These are phyloP conservation scores for Emys orbicularis DNA, from an alignment of 2,797 vertebrate genomes.

Conservation along the genomic window DNA sequence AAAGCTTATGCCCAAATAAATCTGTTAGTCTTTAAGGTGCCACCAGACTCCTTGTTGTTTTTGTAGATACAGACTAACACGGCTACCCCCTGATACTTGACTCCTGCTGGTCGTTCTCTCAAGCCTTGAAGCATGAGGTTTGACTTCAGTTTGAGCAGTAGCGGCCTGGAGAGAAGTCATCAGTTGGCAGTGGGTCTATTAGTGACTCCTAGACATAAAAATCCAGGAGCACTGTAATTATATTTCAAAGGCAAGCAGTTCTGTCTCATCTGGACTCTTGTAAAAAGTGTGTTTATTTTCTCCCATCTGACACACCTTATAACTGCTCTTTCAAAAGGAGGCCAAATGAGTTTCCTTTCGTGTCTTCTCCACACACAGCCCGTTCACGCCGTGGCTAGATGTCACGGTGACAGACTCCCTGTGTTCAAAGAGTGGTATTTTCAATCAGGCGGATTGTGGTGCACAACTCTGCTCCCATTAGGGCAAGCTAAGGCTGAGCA, in stretches of 20 bases:
- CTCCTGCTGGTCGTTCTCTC: rapidly evolving
- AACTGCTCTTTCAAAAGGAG: background rate
- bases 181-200: background rate
- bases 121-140: rapidly evolving
- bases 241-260: background rate
- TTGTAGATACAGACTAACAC: too few relatives aligned
- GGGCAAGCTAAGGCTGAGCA: background rate
- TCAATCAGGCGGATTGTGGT: background rate
- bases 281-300: constrained; percentile 45
- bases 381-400: rapidly evolving
- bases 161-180: rapidly evolving
- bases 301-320: background rate
- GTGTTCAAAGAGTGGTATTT: background rate
- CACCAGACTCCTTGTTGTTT: too few relatives aligned
- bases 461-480: background rate
- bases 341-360: background rate
- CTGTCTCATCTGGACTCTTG: background rate
- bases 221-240: background rate
- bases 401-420: background rate
- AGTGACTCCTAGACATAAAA: background rate
- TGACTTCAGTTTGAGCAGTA: rapidly evolving
- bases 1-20: too few relatives aligned
- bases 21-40: too few relatives aligned
- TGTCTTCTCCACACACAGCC: background rate
- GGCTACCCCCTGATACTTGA: too few relatives aligned